Evolutionary conservation across 2,113 vertebrate genomes (phyloP), one percentile per base, ranked within the genome.

Genomic region (Microcebus tavaratra): DNA sequence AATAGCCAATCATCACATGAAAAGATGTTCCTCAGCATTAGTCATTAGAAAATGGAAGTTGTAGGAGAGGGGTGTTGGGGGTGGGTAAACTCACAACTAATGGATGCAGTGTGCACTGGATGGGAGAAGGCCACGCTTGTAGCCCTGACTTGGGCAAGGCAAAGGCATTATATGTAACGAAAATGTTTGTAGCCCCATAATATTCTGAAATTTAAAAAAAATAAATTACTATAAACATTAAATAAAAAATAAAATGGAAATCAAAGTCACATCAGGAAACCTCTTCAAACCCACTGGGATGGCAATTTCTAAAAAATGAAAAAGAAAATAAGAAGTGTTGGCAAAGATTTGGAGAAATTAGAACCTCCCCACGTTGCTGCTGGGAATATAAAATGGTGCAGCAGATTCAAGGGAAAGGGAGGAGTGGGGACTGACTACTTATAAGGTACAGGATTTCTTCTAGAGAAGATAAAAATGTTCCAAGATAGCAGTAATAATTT

Each of bases 161-260:
- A 55, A 18, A 55, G 53, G 53, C 53, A 55, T 55, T 55, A 55
- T 55, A 55, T 55, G 53, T 55, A 55, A 55, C 17, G 5, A 55
- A 55, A 55, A 55, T 55, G 53, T 55, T 55, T 55, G 53, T 55
- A 18, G 5, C 53, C 53, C 53, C 53, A 18, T 55, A 55, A 55
- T 55, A 55, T 55, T 55, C 17, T 55, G 53, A 55, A 55, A 55
- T 53, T 14, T 53, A 6, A 55, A 53, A 55, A 55, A 55, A 55
- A 55, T 55, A 55, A 55, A 55, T 55, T 18, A 55, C 17, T 20
- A 55, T 55, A 55, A 55, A 55, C 78, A 67, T 48, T 80, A 61
- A 95, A 87, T 88, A 78, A 55, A 55, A 18, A 55, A 85, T 61
- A 95, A 87, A 91, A 83, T 36, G 27, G 12, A 91, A 94, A 59